These are phyloP conservation scores for Meandrusa payeni DNA, from an alignment of 2,888 invertebrate genomes.

Conservation along the genomic window DNA sequence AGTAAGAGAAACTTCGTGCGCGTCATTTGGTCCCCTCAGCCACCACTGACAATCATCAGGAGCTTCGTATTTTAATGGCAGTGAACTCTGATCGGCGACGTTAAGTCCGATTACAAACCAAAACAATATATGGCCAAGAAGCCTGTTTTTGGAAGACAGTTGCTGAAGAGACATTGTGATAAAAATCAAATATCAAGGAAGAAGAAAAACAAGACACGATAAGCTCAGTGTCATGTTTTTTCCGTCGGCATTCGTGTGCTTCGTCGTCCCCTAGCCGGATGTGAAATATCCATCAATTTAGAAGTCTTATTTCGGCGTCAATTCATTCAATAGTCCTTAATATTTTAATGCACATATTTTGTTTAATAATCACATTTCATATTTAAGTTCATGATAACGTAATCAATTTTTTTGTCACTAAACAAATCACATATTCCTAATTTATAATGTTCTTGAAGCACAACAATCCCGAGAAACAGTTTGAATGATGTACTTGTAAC, in stretches of 20 bases:
- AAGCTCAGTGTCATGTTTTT: slow-evolving; percentile 79
- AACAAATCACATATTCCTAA: slow-evolving; percentile 49
- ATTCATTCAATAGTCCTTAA: slow-evolving; percentile 53
- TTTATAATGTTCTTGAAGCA: slow-evolving; percentile 32
- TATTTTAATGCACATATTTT: slow-evolving; percentile 51
- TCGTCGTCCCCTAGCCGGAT: slow-evolving; percentile 73
- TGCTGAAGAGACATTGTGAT: slow-evolving; percentile 66
- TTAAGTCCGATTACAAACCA: slow-evolving; percentile 68
- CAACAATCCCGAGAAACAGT: slow-evolving; percentile 24
- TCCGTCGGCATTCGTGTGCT: slow-evolving; percentile 72
- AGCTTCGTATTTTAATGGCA: slow-evolving; percentile 85
- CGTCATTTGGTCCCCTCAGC: slow-evolving; percentile 81
- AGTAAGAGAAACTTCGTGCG: slow-evolving; percentile 87
- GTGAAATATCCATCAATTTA: slow-evolving; percentile 78
- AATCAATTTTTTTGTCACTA: slow-evolving; percentile 46
- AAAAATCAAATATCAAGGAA: slow-evolving; percentile 74
- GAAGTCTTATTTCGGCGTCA: slow-evolving; percentile 54
- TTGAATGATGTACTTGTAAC: slow-evolving; percentile 10
- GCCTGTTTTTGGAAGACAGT: slow-evolving; percentile 53
- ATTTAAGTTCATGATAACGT: slow-evolving; percentile 29
- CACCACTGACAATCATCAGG: slow-evolving; percentile 93
- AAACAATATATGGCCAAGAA: slow-evolving; percentile 62
- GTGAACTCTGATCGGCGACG: slow-evolving; percentile 72
- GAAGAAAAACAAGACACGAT: slow-evolving; percentile 72
- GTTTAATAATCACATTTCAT: slow-evolving; percentile 35